These are phyloP conservation scores for Polyodon spathula DNA, from an alignment of 2,113 vertebrate species.

Conservation along the genomic window DNA sequence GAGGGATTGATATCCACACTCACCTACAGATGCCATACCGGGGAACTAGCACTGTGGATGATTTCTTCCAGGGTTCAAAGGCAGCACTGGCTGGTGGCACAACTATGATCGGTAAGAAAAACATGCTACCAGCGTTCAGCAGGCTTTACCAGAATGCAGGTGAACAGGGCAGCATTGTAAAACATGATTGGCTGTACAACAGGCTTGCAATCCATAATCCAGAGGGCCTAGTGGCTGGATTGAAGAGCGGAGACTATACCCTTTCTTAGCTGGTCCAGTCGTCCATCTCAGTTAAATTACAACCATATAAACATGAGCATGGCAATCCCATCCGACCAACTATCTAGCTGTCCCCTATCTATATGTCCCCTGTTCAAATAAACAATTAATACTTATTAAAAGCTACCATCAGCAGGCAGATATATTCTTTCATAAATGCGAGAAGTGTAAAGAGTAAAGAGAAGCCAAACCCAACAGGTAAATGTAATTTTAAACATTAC, in stretches of 20 bases:
- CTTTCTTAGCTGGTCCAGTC: too few species aligned
- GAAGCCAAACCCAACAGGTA: not conserved
- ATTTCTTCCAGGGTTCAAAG: conserved; percentile 87
- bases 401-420: not conserved
- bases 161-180: too few species aligned
- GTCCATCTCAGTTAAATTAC: too few species aligned
- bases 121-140: not conserved
- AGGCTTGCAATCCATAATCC: too few species aligned
- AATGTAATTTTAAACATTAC: not conserved
- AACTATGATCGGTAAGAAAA: conserved; percentile 90
- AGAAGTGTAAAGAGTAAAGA: not conserved
- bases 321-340: too few species aligned
- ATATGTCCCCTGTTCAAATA: too few species aligned
- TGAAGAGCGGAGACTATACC: too few species aligned
- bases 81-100: conserved; percentile 87
- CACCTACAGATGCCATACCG: conserved; percentile 95
- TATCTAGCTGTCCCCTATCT: too few species aligned
- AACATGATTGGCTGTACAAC: too few species aligned
- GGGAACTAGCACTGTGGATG: conserved; percentile 86
- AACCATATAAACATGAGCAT: too few species aligned
- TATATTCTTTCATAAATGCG: not conserved
- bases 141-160: not conserved
- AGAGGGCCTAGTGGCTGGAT: too few species aligned
- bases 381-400: too few species aligned
- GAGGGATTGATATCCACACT: conserved; percentile 93